Base-by-base conservation (phyloP, 2,113 vertebrate species). In the Psettodes erumei region DNA sequence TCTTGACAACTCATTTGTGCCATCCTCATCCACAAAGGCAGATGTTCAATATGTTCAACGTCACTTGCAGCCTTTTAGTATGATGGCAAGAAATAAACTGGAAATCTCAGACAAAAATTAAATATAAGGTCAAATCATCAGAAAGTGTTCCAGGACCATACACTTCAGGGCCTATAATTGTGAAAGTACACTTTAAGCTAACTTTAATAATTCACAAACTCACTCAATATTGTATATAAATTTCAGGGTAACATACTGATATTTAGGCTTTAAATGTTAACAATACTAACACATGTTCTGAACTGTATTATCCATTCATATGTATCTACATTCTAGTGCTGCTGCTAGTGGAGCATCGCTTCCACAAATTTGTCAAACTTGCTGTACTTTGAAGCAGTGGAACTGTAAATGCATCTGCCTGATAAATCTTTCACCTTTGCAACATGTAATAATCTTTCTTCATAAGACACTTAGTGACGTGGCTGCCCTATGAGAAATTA, bases 1-100 rank as follows among this genome's bases (percentile, higher is more conserved):
- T 84, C 81, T 78, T 84, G 75, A 79, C 70, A 76, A 45, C 45
- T 81, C 60, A 85, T 84, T 83, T 77, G 67, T 54, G 78, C 18
- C 62, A 71, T 66, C 42, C 23, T 51, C 53, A 79, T 72, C 32
- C 62, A 66, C 53, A 59, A 37, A 48, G 40, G 68, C 38, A 21
- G 12, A 43, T n/a, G n/a, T 54, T 64, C 21, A 64, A 3, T 16
- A 37, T 60, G 61, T 58, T 30, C 51, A 53, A 8, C 21, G 21
- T 11, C 21, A 25, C 2, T 48, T 30, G 48, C 6, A 77, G 42
- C 47, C 28, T 61, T 64, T 51, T 6, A 59, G 77, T 42, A 56
- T 21, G 21, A n/a, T 23, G 25, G 30, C 5, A 61, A 74, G 27
- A 66, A 72, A 56, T 25, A 65, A 38, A 68, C 38, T 23, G 27